Evolutionary conservation across 2,888 invertebrate genomes (phyloP).

Genomic region (Caradrina kadenii): DNA sequence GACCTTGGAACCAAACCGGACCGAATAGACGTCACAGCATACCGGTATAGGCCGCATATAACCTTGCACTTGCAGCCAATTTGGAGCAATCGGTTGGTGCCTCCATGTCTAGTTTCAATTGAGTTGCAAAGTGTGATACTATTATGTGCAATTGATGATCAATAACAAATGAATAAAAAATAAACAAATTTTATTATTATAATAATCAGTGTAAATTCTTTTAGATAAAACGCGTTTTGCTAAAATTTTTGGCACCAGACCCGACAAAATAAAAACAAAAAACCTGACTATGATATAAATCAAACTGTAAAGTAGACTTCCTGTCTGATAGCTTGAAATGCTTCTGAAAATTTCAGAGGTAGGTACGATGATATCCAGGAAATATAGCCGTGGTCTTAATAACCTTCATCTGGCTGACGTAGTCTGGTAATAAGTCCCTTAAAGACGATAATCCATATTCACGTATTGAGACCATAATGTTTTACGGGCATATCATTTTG

Average conservation of each 20-base stretch:
- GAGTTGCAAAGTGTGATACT: conserved; percentile 12
- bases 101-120: conserved; percentile 45
- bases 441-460: not conserved
- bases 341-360: no score
- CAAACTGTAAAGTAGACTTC: no score
- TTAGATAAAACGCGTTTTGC: not conserved
- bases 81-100: conserved; percentile 32
- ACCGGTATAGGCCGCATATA: conserved; percentile 43
- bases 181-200: no score
- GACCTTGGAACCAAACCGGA: conserved; percentile 20
- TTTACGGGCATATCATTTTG: conserved; percentile 5
- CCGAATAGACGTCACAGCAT: conserved; percentile 14
- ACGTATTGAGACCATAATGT: not conserved
- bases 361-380: no score
- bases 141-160: conserved; percentile 13
- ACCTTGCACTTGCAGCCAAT: conserved; percentile 57
- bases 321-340: no score
- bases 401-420: not conserved
- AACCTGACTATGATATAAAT: no score
- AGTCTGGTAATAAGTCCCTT: not conserved
- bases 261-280: not conserved
- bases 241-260: not conserved
- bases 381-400: not conserved
- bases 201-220: conserved; percentile 16
- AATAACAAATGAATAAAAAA: no score